Base-by-base conservation (phyloP, 2,797 vertebrate species). In the Anniella stebbinsi region DNA sequence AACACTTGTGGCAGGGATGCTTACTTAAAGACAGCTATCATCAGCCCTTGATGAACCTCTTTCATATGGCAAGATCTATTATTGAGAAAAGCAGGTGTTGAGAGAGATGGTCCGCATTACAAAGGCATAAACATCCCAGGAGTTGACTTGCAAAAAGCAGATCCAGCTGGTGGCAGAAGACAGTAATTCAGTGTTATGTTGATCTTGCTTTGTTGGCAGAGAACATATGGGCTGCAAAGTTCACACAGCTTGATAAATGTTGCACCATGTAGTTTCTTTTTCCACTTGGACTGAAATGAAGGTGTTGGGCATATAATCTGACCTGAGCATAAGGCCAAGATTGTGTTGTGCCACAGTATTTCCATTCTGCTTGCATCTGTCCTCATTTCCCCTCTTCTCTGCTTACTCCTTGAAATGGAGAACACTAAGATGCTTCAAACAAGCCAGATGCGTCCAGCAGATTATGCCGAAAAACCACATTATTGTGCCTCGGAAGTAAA, bases 231-330 rank as follows among this genome's bases (percentile, higher is more conserved):
- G 91, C 93, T 89, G 88, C 45, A 54, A 84, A 86, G 91, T 89
- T 92, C 94, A 54, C 84, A 80, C 92, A 94, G 92, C 94, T 95
- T 93, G 89, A 76, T 84, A 92, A 90, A 94, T 78, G 51, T 67
- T 93, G 51, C 41, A 89, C 93, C 92, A 95, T 93, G 94, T 94
- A 63, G 89, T 95, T 96, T 96, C 93, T 81, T 88, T 95, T 89
- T 92, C 63, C 57, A 13, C 54, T 94, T 93, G 93, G 94, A 94
- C 93, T 82, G 88, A 88, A 88, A 70, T 91, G 89, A 87, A 93
- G 92, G 94, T 94, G 88, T 94, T 83, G 89, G 92, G 91, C 80
- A 95, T 96, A 21, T 78, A 92, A 90, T 95, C 92, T 93, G 88
- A 92, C 88, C 67, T 82, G 86, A 84, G 92, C 90, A 92, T 83